Percentiles rank a stretch among this genome's conserved stretches.
Conservation (phyloP, 2,113 vertebrate species). For the Callopanchax toddi region DNA sequence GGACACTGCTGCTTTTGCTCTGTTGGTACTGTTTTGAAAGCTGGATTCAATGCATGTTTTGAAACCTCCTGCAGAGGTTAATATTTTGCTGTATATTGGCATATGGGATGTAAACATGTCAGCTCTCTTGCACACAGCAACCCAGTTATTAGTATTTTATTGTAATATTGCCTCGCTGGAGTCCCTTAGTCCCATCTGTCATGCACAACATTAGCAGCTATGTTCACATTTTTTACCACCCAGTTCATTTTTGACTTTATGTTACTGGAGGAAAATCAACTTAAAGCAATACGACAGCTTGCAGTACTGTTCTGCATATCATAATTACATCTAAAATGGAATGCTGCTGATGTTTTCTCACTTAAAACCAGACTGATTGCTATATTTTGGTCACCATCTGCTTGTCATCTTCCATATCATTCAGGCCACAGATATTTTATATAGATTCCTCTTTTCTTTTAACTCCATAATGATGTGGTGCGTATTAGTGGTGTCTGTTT, state of each 20-base stretch:
- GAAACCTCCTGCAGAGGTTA: not conserved
- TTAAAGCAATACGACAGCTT: constrained; percentile 6
- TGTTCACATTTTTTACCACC: constrained; percentile 3
- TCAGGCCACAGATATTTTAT: not conserved
- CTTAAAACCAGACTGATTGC: not conserved
- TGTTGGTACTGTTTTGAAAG: not conserved
- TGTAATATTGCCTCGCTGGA: not conserved
- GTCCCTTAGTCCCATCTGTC: constrained; percentile 7
- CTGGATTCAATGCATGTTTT: constrained; percentile 3
- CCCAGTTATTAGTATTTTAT: not conserved
- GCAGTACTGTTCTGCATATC: constrained; percentile 39
- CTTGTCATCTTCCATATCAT: not conserved
- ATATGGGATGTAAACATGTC: not conserved
- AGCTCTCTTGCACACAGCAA: not conserved
- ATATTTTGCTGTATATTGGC: not conserved
- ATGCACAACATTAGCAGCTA: not conserved
- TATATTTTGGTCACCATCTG: constrained; percentile 14
- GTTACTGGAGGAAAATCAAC: not conserved
- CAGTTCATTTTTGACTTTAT: constrained; percentile 1
- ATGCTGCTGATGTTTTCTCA: constrained; percentile 8
- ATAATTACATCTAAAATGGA: constrained; percentile 41
- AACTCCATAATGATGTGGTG: constrained; percentile 5
- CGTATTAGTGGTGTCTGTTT: not conserved
- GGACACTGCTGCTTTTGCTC: constrained; percentile 1
- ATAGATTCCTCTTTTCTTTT: not conserved